Evolutionary conservation across 1,140 invertebrate genomes (phyloP), one percentile per base, ranked within the genome.

Genomic region (Eumaeus atala): DNA sequence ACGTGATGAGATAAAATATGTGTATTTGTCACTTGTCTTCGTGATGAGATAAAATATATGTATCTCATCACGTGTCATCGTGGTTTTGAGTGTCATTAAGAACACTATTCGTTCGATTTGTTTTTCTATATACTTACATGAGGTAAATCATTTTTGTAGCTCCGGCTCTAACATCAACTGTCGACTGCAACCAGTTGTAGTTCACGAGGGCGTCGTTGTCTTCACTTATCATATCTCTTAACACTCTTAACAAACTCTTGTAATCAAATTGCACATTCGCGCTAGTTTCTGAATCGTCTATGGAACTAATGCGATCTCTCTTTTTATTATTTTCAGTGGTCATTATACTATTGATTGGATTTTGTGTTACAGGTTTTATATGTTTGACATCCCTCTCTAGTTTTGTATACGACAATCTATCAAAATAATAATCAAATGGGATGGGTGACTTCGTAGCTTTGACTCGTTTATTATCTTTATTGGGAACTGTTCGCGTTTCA

Each of bases 151-250:
- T 37, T 58, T 74, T 81, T 0, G 54, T 48, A 8, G 81, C 49
- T n/a, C 68, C 74, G 4, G 70, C 48, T 37, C 60, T 62, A 12
- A 81, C 58, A 34, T 81, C 63, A 0, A 85, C 74, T 5, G 76
- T 67, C 1, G 74, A 69, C 6, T 49, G 52, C 9, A 81, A 52
- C 79, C 79, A 81, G 36, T 74, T 63, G 34, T 81, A 81, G 7
- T 66, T 47, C 21, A 57, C 50, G 3, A 78, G 61, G 21, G 10
- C 54, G 4, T 47, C 51, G n/a, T 58, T 54, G 51, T 66, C 44
- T 53, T 49, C 56, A 33, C 57, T 54, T 47, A 67, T 59, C 37
- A 64, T 54, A 62, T 70, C 67, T 34, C 17, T 51, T 9, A 64
- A 36, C 1, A 70, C 67, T 12, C 12, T 49, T 9, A 59, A 5